These are phyloP conservation scores for Agonum fuliginosum DNA, from an alignment of 2,888 invertebrate genomes.

Conservation along the genomic window DNA sequence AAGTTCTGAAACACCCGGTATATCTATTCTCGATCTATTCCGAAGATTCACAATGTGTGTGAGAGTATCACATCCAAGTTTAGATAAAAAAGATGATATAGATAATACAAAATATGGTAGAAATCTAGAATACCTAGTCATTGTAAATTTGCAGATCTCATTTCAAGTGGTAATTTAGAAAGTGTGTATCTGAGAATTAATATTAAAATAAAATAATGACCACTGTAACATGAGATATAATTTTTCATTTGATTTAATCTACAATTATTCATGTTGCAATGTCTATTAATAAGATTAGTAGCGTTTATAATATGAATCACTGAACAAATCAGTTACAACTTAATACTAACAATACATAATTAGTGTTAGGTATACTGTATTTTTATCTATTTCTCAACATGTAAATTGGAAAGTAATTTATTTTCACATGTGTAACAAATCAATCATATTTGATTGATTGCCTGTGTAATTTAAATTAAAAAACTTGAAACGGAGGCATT, in stretches of 20 bases:
- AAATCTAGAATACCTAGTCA: too few species aligned
- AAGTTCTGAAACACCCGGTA: too few species aligned
- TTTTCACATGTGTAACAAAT: constrained; percentile 24
- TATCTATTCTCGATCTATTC: too few species aligned
- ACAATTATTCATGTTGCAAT: constrained; percentile 32
- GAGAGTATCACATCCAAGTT: not conserved
- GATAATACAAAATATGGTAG: too few species aligned
- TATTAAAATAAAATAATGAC: constrained; percentile 28
- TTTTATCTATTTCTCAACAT: constrained; percentile 19
- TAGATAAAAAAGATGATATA: not conserved
- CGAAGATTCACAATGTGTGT: too few species aligned
- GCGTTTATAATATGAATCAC: constrained; percentile 11
- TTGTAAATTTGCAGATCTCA: too few species aligned
- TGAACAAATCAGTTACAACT: constrained; percentile 12
- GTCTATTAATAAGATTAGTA: constrained; percentile 35
- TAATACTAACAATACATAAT: constrained; percentile 33
- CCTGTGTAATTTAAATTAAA: not conserved
- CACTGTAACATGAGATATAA: constrained; percentile 8
- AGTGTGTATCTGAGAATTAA: too few species aligned
- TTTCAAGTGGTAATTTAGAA: too few species aligned
- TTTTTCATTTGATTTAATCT: not conserved
- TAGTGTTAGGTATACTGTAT: constrained; percentile 11
- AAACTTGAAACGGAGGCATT: constrained; percentile 8
- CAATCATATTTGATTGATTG: constrained; percentile 29
- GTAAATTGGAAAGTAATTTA: constrained; percentile 15